phyloP scores from a whole-genome alignment of 2,113 vertebrate species.

The Nannospalax galili region DNA sequence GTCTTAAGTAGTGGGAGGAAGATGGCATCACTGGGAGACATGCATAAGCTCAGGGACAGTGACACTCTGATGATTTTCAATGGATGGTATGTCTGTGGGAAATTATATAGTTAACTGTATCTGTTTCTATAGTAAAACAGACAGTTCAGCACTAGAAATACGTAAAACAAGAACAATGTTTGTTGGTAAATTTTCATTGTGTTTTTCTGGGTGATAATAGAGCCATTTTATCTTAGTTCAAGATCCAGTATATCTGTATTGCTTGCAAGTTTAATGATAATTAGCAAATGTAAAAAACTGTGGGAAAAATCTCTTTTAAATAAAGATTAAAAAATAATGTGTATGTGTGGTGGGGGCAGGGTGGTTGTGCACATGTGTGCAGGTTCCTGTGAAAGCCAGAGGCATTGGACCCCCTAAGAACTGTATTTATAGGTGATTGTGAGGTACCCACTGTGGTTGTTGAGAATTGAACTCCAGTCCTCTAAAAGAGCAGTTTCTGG shows the following conservation, averaged over 20 bases:
- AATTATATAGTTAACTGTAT: not conserved
- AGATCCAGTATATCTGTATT: not conserved
- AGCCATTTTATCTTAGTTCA: not conserved
- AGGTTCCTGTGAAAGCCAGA: too few relatives aligned
- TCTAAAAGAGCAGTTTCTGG: too few relatives aligned
- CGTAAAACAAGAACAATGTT: not conserved
- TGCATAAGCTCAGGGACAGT: not conserved
- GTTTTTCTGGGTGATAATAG: not conserved
- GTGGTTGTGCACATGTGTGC: too few relatives aligned
- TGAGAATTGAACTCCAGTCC: too few relatives aligned
- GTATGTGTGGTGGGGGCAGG: too few relatives aligned
- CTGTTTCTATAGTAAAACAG: not conserved
- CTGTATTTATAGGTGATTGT: too few relatives aligned
- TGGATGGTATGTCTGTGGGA: not conserved
- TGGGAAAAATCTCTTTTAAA: conserved; percentile 31
- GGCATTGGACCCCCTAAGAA: too few relatives aligned
- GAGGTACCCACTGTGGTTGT: too few relatives aligned
- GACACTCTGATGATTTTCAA: not conserved
- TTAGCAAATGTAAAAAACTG: too few relatives aligned
- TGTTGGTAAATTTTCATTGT: not conserved
- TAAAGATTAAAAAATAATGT: not conserved
- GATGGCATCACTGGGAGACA: not conserved
- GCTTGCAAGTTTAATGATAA: not conserved
- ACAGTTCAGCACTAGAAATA: not conserved
- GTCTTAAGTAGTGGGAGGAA: not conserved